Evolutionary conservation across 2,888 invertebrate genomes (phyloP).

Genomic region (Cheiracanthium punctorium): DNA sequence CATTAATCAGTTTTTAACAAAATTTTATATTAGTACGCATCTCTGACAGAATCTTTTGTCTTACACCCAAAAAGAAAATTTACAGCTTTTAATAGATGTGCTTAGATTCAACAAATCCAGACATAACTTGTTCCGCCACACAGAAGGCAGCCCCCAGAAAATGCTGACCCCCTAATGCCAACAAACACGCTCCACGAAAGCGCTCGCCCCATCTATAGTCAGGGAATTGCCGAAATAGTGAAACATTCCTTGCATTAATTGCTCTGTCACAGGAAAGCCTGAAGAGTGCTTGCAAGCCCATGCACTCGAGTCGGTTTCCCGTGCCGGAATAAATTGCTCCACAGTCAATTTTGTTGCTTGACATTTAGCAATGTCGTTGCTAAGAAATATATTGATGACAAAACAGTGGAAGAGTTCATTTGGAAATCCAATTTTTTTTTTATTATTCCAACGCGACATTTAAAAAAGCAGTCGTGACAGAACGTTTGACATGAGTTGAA

Average conservation of each 20-base stretch:
- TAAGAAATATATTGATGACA: conserved; percentile 21
- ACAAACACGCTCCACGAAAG: too few relatives aligned
- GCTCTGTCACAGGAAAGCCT: background rate
- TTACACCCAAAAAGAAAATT: too few relatives aligned
- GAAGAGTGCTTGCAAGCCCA: background rate
- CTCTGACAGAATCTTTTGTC: too few relatives aligned
- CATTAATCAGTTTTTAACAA: too few relatives aligned
- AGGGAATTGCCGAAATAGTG: too few relatives aligned
- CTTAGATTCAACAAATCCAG: too few relatives aligned
- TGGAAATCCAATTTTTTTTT: background rate
- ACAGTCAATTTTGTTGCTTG: conserved; percentile 4
- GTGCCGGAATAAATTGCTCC: background rate
- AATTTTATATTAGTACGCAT: too few relatives aligned
- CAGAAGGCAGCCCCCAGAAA: too few relatives aligned
- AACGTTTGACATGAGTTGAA: background rate
- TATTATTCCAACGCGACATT: conserved; percentile 1
- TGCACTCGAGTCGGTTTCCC: background rate
- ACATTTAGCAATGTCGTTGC: conserved; percentile 23
- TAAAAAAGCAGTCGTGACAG: background rate
- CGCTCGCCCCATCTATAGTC: too few relatives aligned
- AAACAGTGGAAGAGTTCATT: conserved; percentile 5
- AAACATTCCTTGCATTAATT: conserved; percentile 5
- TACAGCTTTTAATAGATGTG: too few relatives aligned
- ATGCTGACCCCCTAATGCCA: too few relatives aligned
- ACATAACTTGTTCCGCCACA: too few relatives aligned